A percentile compares a stretch with the other conserved stretches of the same genome.
These are phyloP conservation scores for Anthrax anthrax DNA, from an alignment of 2,888 invertebrate genomes.

Conservation along the genomic window DNA sequence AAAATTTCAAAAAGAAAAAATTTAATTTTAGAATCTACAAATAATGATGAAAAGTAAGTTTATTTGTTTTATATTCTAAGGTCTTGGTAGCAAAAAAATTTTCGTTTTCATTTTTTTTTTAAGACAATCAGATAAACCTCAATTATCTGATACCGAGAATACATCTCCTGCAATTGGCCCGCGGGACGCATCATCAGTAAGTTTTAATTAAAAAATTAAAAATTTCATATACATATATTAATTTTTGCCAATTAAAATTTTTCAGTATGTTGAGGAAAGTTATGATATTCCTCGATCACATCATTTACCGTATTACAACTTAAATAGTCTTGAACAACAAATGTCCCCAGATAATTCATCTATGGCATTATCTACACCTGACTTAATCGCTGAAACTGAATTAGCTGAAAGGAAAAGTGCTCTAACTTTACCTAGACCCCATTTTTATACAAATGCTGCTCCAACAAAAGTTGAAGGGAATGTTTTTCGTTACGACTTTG, in stretches of 20 bases:
- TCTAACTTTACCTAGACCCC: constrained; percentile 26
- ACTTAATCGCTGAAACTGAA: constrained; percentile 22
- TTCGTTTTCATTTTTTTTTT: neutral
- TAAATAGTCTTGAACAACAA: constrained; percentile 21
- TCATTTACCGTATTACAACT: constrained; percentile 36
- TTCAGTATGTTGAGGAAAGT: constrained; percentile 37
- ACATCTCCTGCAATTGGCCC: constrained; percentile 34
- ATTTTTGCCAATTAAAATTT: neutral
- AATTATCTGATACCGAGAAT: constrained; percentile 34
- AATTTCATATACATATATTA: neutral
- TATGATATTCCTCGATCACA: constrained; percentile 61
- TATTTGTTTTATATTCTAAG: neutral
- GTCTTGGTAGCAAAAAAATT: too few relatives aligned
- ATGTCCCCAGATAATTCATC: constrained; percentile 12
- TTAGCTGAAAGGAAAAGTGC: constrained; percentile 12
- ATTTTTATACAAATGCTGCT: constrained; percentile 41
- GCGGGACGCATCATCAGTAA: constrained; percentile 25
- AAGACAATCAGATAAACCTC: constrained; percentile 23
- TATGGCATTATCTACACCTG: constrained; percentile 31
- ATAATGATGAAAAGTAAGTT: constrained; percentile 33
- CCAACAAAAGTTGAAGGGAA: constrained; percentile 35
- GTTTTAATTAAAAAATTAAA: neutral
- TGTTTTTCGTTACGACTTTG: constrained; percentile 40
- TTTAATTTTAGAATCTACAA: constrained; percentile 23
- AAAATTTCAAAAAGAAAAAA: constrained; percentile 46